Conservation (phyloP, 2,797 vertebrate genomes). For the Pelobates cultripes region DNA sequence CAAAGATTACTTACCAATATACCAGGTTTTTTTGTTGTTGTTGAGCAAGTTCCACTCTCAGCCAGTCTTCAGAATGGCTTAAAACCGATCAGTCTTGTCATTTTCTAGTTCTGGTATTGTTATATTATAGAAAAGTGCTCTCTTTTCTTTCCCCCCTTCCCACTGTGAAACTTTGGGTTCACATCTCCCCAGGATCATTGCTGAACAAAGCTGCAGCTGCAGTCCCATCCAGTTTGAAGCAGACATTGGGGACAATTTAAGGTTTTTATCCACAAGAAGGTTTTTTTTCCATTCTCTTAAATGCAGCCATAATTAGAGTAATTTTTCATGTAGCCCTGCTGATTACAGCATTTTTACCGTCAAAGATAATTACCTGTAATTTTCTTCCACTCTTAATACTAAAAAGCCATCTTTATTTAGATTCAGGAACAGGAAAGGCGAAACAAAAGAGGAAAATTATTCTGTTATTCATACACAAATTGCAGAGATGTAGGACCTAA, state of each 20-base stretch:
- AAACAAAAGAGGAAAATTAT: constrained; percentile 99
- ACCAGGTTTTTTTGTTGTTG: constrained; percentile 68
- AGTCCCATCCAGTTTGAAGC: constrained; percentile 98
- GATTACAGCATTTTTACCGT: constrained; percentile 99
- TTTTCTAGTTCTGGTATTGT: constrained; percentile 97
- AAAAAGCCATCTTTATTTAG: constrained; percentile 99
- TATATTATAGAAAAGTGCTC: constrained; percentile 97
- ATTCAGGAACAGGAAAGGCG: constrained; percentile 98
- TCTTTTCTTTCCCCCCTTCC: constrained; percentile 90
- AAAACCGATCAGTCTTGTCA: constrained; percentile 95
- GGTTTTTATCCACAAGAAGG: constrained; percentile 99
- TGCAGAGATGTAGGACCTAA: constrained; percentile 91
- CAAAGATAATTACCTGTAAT: constrained; percentile 99
- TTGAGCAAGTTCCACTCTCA: constrained; percentile 81
- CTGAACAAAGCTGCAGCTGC: constrained; percentile 99
- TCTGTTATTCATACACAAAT: constrained; percentile 99
- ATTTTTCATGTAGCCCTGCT: constrained; percentile 99
- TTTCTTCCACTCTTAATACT: constrained; percentile 99
- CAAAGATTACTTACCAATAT: constrained; percentile 93
- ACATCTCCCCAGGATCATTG: constrained; percentile 98
- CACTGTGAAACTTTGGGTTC: constrained; percentile 95
- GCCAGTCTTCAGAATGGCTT: constrained; percentile 85
- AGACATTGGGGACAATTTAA: constrained; percentile 99
- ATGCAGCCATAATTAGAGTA: constrained; percentile 99
- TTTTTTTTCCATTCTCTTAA: constrained; percentile 91